Conservation (phyloP, 2,888 invertebrate genomes). For the Callinectes sapidus region DNA sequence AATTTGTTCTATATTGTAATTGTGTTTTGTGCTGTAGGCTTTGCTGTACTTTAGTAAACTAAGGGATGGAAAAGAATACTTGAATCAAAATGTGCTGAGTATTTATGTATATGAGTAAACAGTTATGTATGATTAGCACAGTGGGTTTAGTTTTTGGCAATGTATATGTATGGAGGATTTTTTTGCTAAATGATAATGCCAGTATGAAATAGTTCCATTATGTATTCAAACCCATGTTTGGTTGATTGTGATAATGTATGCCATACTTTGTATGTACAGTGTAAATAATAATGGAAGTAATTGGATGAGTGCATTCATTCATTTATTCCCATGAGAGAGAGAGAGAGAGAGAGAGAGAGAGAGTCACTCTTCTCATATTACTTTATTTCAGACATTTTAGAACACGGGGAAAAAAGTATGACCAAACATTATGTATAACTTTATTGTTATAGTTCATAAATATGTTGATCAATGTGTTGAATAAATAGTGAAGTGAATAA, state of each 20-base stretch:
- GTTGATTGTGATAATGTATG: constrained; percentile 54
- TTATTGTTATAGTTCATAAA: constrained; percentile 3
- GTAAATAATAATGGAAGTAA: constrained; percentile 38
- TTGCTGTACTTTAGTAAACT: not conserved
- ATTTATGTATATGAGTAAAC: not conserved
- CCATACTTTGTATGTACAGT: constrained; percentile 55
- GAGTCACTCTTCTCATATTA: not conserved
- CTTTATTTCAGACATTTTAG: not conserved
- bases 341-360: not conserved
- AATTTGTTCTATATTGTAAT: not conserved
- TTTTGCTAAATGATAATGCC: not conserved
- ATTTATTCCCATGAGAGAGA: not conserved
- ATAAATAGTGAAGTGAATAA: constrained; percentile 32
- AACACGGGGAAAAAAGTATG: not conserved
- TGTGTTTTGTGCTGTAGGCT: not conserved
- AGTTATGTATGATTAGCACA: too few species aligned
- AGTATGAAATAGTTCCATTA: constrained; percentile 15
- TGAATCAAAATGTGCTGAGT: not conserved
- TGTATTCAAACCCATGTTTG: not conserved
- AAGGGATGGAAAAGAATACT: not conserved
- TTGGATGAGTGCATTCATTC: not conserved
- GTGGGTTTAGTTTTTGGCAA: too few species aligned
- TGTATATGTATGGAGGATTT: not conserved
- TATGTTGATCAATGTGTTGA: not conserved
- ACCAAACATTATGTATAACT: not conserved